Base-by-base conservation (phyloP, 2,113 vertebrate genomes). In the Prunella fulvescens region DNA sequence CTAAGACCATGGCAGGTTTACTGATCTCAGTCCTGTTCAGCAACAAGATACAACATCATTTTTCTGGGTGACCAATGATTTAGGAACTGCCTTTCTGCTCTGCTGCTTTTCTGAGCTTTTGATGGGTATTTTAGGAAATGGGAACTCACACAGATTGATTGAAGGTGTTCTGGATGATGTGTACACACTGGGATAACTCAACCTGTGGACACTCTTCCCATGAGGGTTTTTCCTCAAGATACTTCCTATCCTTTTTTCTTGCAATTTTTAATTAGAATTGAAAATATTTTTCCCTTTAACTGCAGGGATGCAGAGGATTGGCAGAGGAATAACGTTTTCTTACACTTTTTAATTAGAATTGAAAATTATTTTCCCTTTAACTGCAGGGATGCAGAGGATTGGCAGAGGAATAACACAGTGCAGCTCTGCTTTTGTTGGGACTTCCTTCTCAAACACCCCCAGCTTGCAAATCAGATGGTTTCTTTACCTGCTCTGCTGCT, bases 1-100 rank as follows among this genome's bases (percentile, higher is more conserved):
- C 3, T n/a, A 7, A 6, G 17, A 35, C 16, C 16, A 0, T 19
- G 12, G 28, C 8, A 60, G 33, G 51, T 73, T 40, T 28, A 1
- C 31, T 13, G 18, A 3, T 14, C 7, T 29, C 73, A 24, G 33
- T 37, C 31, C 33, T 70, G 10, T 50, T 66, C 35, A 14, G 19
- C 19, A 54, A 44, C 44, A 42, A 54, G 39, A 7, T 5, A 14
- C 1, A 18, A 0, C 33, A 16, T 25, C 12, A 2, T 10, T 16
- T 11, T 18, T 15, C 11, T 31, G n/a, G 15, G 8, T 81, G 35
- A 16, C 2, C 6, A 16, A 0, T 40, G 25, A 14, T 40, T 35
- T 42, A 28, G 53, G 22, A 5, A 2, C 26, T 11, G 7, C 19
- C n/a, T 35, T 11, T 64, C 18, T 82, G 56, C 53, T 81, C 33